Base-by-base conservation (phyloP, 2,888 invertebrate genomes). In the Ophraella communa region DNA sequence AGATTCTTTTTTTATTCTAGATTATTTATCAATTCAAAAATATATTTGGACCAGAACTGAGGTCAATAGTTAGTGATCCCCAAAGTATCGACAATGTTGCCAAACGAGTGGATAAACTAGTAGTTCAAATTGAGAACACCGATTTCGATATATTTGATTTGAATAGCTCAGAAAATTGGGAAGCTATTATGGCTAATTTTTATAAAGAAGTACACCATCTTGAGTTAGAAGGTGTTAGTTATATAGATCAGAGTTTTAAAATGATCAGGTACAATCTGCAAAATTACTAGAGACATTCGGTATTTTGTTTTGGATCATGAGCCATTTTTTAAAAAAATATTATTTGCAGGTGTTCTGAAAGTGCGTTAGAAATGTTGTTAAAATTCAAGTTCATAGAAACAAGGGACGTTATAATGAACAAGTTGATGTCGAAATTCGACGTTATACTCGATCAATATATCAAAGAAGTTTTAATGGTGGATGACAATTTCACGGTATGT, bases 21-120 rank as follows among this genome's bases (percentile, higher is more conserved):
- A 89, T 93, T 0, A 85, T 95, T 3, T 89, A 93, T 75, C 93
- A 95, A 77, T 96, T 95, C 77, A 91, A 93, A 79, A 94, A 94
- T 72, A 91, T 96, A 65, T 95, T 96, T 79, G 95, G 95, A 0
- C 86, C 89, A 1, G 93, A 95, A 74, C 82, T 96, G 2, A 94
- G 94, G 77, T 90, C 94, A 0, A 92, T 96, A 30, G 92, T 95
- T 33, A 91, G 89, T 66, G 94, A 96, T 78, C 94, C 95, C 0
- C 89, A 92, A 8, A 90, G 92, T 75, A 93, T 96, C 52, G 95
- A 96, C 76, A 89, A 90, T 67, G 91, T 96, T 3, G 86, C 94
- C 17, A 90, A 92, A 68, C 88, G 92, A 64, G 92, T 96, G 1
- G 91, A 90, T 73, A 88, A 88, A 57, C 84, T 96, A 21, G 88